phyloP scores from a whole-genome alignment of 64 coral and sea anemone species.

The Pachyseris speciosa region DNA sequence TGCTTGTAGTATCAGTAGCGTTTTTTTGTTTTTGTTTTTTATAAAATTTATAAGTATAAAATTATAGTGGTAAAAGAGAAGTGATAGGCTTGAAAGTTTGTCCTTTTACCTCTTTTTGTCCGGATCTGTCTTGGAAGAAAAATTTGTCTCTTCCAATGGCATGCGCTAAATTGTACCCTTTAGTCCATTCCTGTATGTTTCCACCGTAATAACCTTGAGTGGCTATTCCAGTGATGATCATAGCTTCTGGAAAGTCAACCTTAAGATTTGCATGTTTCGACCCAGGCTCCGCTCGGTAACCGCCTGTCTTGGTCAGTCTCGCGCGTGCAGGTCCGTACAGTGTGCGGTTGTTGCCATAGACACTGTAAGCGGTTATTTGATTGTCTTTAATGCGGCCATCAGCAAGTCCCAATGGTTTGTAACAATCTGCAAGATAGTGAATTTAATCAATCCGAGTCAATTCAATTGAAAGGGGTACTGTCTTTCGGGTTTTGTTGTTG shows the following conservation, averaged over 20 bases:
- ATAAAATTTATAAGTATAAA: too few species aligned
- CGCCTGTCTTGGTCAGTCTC: constrained; percentile 57
- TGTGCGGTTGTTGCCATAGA: constrained; percentile 51
- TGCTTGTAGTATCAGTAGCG: too few species aligned
- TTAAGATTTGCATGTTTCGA: constrained; percentile 6
- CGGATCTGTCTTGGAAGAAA: constrained; percentile 24
- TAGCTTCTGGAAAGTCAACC: constrained; percentile 58
- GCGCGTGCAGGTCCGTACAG: constrained; percentile 62
- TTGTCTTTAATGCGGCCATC: constrained; percentile 58
- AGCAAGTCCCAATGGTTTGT: constrained; percentile 68
- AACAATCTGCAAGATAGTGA: constrained; percentile 54
- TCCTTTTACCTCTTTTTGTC: too few species aligned
- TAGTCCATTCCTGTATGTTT: constrained; percentile 68
- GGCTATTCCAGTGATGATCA: constrained; percentile 84
- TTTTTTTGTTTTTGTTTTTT: too few species aligned
- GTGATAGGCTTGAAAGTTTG: too few species aligned
- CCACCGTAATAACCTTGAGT: constrained; percentile 73
- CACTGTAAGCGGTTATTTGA: constrained; percentile 64
- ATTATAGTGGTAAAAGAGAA: too few species aligned
- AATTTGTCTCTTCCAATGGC: not conserved
- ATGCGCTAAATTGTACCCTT: constrained; percentile 60
- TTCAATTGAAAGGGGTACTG: too few species aligned
- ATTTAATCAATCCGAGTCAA: too few species aligned
- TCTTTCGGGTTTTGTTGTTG: too few species aligned
- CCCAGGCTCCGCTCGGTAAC: constrained; percentile 68